phyloP scores from a whole-genome alignment of 2,113 vertebrate species.

The Blennius ocellaris region DNA sequence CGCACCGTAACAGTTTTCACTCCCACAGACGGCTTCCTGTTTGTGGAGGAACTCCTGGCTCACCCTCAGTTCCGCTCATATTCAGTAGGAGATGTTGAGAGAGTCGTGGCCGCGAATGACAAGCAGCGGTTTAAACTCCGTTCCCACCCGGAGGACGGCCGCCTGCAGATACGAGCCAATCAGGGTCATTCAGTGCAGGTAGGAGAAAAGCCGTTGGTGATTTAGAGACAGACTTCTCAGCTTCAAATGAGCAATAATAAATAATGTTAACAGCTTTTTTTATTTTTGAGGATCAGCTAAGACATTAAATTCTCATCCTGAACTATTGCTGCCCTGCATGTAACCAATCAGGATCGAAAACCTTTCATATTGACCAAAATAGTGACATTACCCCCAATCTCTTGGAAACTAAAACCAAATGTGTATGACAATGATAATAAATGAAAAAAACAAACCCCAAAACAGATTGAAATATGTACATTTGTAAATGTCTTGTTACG shows the following conservation, averaged over 20 bases:
- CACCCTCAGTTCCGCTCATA: conserved; percentile 84
- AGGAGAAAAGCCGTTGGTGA: background rate
- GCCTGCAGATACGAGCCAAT: conserved; percentile 88
- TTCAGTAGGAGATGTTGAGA: conserved; percentile 83
- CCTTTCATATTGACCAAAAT: no score
- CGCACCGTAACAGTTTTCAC: no score
- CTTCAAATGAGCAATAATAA: background rate
- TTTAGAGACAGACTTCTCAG: background rate
- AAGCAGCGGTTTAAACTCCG: conserved; percentile 88
- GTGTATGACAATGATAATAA: no score
- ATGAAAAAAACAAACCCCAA: no score
- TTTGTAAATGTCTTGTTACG: no score
- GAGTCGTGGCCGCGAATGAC: conserved; percentile 84
- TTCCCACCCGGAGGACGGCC: conserved; percentile 73
- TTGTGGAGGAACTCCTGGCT: conserved; percentile 82
- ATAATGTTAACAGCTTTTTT: background rate
- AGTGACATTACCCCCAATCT: no score
- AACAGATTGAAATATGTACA: no score
- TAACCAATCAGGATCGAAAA: no score
- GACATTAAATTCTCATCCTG: no score
- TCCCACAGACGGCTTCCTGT: conserved; percentile 88
- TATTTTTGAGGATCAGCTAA: background rate
- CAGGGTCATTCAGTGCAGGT: conserved; percentile 92
- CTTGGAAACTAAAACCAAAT: no score
- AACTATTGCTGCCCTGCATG: no score